Evolutionary conservation across 2,888 invertebrate genomes (phyloP).

Genomic region (Cephus nigrinus): DNA sequence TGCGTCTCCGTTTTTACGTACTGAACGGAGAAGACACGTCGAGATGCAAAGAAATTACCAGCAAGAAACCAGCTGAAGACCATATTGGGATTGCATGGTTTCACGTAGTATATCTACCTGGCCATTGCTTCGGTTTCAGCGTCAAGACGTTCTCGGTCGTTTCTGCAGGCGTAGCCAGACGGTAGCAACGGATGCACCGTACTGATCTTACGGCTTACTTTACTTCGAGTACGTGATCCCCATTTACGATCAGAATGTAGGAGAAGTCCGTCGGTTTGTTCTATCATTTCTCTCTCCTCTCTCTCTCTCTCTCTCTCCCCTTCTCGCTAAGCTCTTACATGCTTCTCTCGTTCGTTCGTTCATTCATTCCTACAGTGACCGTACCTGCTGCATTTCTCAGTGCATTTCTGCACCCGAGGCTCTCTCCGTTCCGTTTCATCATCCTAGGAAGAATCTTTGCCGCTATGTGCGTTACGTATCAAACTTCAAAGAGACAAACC

Average conservation of each 20-base stretch:
- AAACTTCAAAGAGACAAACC: neutral
- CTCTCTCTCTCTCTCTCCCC: constrained; percentile 17
- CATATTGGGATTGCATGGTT: constrained; percentile 47
- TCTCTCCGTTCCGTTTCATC: neutral
- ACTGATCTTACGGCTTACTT: constrained; percentile 41
- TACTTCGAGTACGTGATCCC: constrained; percentile 44
- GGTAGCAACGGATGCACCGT: neutral
- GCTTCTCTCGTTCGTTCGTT: constrained; percentile 35
- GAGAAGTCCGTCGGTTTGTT: constrained; percentile 3
- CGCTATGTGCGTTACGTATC: neutral
- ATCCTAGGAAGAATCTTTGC: neutral
- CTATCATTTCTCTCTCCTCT: neutral
- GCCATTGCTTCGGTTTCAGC: neutral
- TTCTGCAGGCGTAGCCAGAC: neutral
- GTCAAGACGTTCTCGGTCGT: neutral
- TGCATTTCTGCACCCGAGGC: neutral
- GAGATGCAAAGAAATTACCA: constrained; percentile 28
- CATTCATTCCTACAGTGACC: constrained; percentile 31
- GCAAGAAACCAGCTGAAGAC: constrained; percentile 43
- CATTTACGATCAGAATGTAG: constrained; percentile 37
- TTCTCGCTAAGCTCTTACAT: neutral
- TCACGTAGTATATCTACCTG: constrained; percentile 26
- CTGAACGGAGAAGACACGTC: neutral
- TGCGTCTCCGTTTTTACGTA: neutral
- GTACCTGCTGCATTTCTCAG: constrained; percentile 21